Evolutionary conservation across 2,113 vertebrate species (phyloP), one percentile per base, ranked within the genome.

Genomic region (Heterocephalus glaber): DNA sequence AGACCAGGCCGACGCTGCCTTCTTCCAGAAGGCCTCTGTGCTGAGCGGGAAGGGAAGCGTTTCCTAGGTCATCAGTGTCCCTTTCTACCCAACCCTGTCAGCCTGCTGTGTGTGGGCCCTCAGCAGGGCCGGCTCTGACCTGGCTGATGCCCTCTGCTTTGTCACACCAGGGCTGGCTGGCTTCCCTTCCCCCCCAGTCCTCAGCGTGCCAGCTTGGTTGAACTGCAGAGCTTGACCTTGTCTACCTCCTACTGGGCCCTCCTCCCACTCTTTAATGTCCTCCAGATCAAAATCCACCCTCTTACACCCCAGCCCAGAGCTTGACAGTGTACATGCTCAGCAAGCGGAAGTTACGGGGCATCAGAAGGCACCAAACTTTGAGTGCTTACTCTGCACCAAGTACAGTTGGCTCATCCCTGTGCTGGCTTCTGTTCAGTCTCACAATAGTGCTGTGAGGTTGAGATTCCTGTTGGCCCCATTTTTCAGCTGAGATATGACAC

Each of bases 401-500:
- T 33, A 0, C 65, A 68, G 5, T 49, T 30, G 41, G 52, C 5
- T 3, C 0, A 4, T 28, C 68, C 14, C 17, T 24, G 2, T 30
- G 5, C 20, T 44, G 63, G 70, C 61, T 89, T 30, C 9, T 19
- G 70, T 63, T 26, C 28, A 84, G 79, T 52, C 70, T 77, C 70
- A 61, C 17, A 24, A 1, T 3, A 52, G 87, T 28, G 22, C 35
- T 7, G 8, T 16, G 81, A 54, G 28, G 65, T 19, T 49, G 60
- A 8, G 56, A 17, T 16, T 52, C 13, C 79, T 49, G 12, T 74
- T 61, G 65, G 86, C 11, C 38, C 86, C 52, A 13, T 76, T 86
- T 82, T 82, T 14, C 24, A 82, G 74, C 58, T 74, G 54, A 60
- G 86, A n/a, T n/a, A n/a, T n/a, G 58, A 94, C 81, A 86, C 35